A percentile compares a stretch with the other conserved stretches of the same genome.
Conservation (phyloP, 2,888 invertebrate species). For the Coecobrya sp. region DNA sequence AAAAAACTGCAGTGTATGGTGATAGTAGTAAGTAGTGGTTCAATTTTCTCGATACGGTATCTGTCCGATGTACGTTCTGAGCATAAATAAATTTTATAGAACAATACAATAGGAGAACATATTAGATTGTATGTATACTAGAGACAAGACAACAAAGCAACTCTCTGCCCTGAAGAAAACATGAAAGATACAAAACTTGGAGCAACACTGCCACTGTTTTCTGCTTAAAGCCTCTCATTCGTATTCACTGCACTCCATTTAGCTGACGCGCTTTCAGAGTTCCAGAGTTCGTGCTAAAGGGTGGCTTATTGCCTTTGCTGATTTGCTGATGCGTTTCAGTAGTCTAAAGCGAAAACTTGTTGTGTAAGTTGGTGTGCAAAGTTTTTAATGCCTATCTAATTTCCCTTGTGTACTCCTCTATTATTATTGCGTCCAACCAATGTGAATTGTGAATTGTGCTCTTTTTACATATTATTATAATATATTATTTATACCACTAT, state of each 20-base stretch:
- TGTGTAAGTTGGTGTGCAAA: conserved; percentile 5
- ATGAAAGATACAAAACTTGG: background rate
- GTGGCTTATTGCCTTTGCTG: background rate
- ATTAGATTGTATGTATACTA: background rate
- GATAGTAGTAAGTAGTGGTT: background rate
- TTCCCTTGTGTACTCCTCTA: conserved; percentile 10
- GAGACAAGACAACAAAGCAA: background rate
- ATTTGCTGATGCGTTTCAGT: background rate
- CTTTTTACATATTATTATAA: too few relatives aligned
- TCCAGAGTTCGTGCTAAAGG: background rate
- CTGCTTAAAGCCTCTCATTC: conserved; percentile 39
- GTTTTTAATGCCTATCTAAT: background rate
- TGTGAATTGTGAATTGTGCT: background rate
- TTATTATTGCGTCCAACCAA: conserved; percentile 25
- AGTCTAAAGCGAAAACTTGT: conserved; percentile 2
- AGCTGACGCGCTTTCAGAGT: conserved; percentile 14
- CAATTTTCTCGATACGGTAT: conserved; percentile 2
- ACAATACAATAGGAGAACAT: background rate
- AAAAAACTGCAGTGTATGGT: background rate
- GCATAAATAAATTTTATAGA: background rate
- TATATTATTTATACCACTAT: background rate
- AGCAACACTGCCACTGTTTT: background rate
- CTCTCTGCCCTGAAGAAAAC: background rate
- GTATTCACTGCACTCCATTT: conserved; percentile 23
- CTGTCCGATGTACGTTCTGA: background rate